These are phyloP conservation scores for Rutpela maculata DNA, from an alignment of 2,888 invertebrate genomes.

Conservation along the genomic window DNA sequence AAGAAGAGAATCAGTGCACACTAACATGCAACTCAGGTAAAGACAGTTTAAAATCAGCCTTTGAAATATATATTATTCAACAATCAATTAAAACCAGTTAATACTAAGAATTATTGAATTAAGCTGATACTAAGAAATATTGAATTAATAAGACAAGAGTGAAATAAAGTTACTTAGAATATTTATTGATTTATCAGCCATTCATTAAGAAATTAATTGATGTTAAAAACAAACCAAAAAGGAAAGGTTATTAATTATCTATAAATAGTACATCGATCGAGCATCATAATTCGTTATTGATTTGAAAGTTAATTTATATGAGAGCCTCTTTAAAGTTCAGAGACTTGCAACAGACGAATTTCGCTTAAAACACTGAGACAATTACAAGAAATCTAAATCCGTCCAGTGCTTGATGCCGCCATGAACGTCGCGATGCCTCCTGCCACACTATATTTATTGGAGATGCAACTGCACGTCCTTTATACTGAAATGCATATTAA, in stretches of 20 bases:
- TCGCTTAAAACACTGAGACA: conserved; percentile 35
- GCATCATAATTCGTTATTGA: conserved; percentile 17
- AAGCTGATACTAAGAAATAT: no score
- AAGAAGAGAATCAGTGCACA: no score
- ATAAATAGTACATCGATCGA: background rate
- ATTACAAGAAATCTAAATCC: conserved; percentile 25
- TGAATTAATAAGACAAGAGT: no score
- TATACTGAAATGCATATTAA: background rate
- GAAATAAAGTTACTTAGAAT: no score
- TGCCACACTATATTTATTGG: background rate
- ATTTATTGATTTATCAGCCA: no score
- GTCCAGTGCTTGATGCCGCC: conserved; percentile 16
- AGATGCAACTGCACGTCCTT: background rate
- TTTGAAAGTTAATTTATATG: conserved; percentile 26
- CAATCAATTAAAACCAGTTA: no score
- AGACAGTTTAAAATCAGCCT: no score
- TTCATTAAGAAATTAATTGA: no score
- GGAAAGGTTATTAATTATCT: background rate
- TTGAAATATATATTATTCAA: no score
- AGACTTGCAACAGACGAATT: conserved; percentile 42
- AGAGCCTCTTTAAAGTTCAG: conserved; percentile 30
- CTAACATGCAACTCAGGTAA: no score
- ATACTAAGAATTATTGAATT: no score
- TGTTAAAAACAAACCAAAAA: background rate
- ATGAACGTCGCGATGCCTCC: conserved; percentile 1